phyloP scores from a whole-genome alignment of 2,888 invertebrate genomes.

The Gnatocerus cornutus region DNA sequence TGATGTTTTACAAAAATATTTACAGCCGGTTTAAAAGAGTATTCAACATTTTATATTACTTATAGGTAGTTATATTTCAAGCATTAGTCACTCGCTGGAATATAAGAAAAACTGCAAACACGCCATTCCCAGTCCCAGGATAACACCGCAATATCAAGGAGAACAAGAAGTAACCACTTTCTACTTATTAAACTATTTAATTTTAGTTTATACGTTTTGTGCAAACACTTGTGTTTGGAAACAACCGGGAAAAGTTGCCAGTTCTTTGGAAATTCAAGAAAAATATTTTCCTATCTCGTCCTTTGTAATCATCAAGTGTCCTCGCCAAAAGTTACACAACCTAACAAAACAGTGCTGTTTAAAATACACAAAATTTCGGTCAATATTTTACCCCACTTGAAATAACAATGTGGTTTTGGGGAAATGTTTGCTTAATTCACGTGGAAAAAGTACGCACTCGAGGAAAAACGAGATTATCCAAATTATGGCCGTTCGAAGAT shows the following conservation, averaged over 20 bases:
- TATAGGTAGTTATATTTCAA: neutral
- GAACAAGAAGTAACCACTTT: neutral
- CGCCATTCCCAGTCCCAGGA: conserved; percentile 16
- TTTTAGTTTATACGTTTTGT: too few species aligned
- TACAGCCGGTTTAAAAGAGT: too few species aligned
- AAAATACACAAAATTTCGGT: neutral
- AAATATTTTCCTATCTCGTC: neutral
- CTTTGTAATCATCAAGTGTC: neutral
- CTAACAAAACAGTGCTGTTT: too few species aligned
- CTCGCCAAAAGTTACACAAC: too few species aligned
- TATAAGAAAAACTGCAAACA: conserved; percentile 6
- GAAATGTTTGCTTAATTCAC: too few species aligned
- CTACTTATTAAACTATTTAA: too few species aligned
- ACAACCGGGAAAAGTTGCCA: too few species aligned
- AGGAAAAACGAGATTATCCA: too few species aligned
- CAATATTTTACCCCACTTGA: neutral
- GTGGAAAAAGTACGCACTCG: too few species aligned
- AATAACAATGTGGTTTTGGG: neutral
- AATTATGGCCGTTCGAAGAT: too few species aligned
- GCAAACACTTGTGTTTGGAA: too few species aligned
- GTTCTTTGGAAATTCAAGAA: neutral
- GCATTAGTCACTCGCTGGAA: neutral
- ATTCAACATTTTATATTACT: neutral
- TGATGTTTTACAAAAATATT: too few species aligned
- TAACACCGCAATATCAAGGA: conserved; percentile 1